Evolutionary conservation across 2,888 invertebrate species (phyloP), one percentile per base, ranked within the genome.

Genomic region (Epistrophella euchroma): DNA sequence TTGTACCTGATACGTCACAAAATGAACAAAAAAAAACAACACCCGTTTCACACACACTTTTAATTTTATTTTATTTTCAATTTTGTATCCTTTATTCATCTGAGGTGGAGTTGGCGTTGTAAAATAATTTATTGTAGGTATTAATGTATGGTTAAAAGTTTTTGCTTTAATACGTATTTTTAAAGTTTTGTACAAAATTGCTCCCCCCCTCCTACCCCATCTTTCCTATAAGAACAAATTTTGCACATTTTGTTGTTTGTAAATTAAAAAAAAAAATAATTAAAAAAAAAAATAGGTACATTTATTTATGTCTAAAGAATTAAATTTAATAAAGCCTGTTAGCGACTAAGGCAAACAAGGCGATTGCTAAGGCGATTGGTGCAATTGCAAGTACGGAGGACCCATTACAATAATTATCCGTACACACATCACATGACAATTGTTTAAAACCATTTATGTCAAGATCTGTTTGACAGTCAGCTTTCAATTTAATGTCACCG

Each of bases 361-460:
- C 66, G 56, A 92, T 89, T 4, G 90, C 89, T 1, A 88, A 88
- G 11, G 89, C 90, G 58, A 91, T 89, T 35, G 91, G 91, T n/a
- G 88, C 89, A 47, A 89, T 56, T 32, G 32, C 9, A 32, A 9
- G 6, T 45, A 89, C 77, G 37, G 89, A 78, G 62, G 92, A 89
- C 15, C 90, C 89, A 52, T 92, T 92, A 87, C 92, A 92, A 62
- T 90, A 88, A 66, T 92, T 89, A 55, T 88, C 88, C 35, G 87
- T 74, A 83, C 92, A 92, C 4, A 91, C 91, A 32, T 91, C 90
- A 62, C 92, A 92, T 45, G 89, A 85, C 55, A 91, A 68, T 75
- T 90, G 90, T 82, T 90, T 91, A 80, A 89, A 81, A 35, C 88
- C 89, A n/a, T 90, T 89, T 77, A 90, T 66, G 0, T 89, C 52